Evolutionary conservation across 1,140 invertebrate genomes (phyloP).

Genomic region (Ceratosolen solmsi): DNA sequence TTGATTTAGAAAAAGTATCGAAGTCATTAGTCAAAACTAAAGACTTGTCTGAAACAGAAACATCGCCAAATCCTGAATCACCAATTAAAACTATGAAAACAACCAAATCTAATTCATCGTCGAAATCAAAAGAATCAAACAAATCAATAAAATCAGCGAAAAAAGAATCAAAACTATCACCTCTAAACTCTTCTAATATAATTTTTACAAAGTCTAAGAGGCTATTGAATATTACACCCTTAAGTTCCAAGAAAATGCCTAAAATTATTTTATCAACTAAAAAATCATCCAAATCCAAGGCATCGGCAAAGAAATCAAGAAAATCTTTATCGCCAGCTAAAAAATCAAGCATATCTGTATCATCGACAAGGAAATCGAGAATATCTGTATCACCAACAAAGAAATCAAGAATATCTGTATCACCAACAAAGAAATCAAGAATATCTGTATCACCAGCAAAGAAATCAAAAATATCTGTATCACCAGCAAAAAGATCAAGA

Average conservation of each 20-base stretch:
- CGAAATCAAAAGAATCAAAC: slow-evolving; percentile 1
- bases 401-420: slow-evolving; percentile 7
- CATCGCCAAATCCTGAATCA: background rate
- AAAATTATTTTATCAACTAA: slow-evolving; percentile 39
- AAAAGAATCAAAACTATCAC: slow-evolving; percentile 12
- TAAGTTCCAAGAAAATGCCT: slow-evolving; percentile 40
- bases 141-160: background rate
- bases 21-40: background rate
- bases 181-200: background rate
- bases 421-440: background rate
- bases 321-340: slow-evolving; percentile 5
- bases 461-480: too few relatives aligned
- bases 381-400: slow-evolving; percentile 30
- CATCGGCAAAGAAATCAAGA: slow-evolving; percentile 9
- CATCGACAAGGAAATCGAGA: slow-evolving; percentile 10
- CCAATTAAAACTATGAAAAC: background rate
- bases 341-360: background rate
- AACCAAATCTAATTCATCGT: background rate
- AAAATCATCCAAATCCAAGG: slow-evolving; percentile 27
- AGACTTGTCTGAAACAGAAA: background rate
- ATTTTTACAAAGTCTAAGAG: slow-evolving; percentile 20
- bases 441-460: too few relatives aligned
- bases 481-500: too few relatives aligned
- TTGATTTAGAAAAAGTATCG: background rate
- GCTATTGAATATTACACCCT: background rate